These are phyloP conservation scores for Echinometra lucunter DNA, from an alignment of 53 echinoderm and acorn worm species.

Conservation along the genomic window DNA sequence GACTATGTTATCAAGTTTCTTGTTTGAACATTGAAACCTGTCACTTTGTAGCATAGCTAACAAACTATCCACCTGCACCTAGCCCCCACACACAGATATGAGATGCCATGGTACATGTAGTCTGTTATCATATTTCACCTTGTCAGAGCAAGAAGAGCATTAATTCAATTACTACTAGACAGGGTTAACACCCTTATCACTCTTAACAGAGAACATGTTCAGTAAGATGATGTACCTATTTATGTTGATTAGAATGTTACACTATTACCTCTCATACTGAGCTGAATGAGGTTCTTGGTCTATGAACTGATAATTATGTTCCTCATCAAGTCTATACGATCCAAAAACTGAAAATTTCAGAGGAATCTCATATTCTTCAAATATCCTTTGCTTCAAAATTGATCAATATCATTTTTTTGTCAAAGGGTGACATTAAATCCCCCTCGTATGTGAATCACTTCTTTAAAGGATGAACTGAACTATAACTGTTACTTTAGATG, in stretches of 20 bases:
- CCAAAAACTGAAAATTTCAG: neutral
- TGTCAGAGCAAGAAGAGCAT: neutral
- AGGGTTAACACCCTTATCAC: neutral
- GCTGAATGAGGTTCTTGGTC: neutral
- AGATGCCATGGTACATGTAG: neutral
- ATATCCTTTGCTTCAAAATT: neutral
- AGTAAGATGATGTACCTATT: neutral
- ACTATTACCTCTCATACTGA: neutral
- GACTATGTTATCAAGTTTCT: neutral
- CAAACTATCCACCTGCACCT: neutral
- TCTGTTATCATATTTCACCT: neutral
- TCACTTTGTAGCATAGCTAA: neutral
- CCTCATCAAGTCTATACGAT: too few species aligned
- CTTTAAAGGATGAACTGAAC: neutral
- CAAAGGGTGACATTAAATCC: neutral
- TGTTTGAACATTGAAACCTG: neutral
- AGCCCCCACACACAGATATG: neutral
- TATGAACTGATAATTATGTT: too few species aligned
- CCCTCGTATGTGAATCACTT: neutral
- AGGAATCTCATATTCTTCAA: neutral
- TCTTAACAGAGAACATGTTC: neutral
- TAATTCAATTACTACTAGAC: neutral
- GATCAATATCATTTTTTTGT: neutral
- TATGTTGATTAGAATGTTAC: neutral
- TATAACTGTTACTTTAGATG: neutral